These are phyloP conservation scores for Entomyzon cyanotis DNA, from an alignment of 2,113 vertebrate species.

Conservation along the genomic window DNA sequence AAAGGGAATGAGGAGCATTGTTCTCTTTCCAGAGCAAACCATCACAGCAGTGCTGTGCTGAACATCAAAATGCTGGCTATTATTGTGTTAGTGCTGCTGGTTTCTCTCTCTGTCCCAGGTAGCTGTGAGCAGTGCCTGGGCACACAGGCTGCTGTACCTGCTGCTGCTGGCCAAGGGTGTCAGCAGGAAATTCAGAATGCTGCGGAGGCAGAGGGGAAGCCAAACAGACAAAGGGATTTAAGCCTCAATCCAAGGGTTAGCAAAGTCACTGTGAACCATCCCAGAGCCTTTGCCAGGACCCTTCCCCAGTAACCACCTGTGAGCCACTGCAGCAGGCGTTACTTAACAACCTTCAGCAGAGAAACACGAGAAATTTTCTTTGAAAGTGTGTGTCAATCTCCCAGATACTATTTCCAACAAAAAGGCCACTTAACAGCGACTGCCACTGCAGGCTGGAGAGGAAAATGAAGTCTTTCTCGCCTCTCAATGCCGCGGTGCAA, in stretches of 20 bases:
- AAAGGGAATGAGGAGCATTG: neutral
- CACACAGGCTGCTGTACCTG: accelerated
- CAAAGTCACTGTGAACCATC: neutral
- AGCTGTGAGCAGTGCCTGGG: neutral
- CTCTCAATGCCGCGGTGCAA: neutral
- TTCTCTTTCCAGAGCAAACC: neutral
- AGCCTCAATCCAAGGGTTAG: neutral
- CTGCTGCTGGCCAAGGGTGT: accelerated
- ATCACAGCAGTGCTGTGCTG: neutral
- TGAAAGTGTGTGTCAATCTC: conserved; percentile 10
- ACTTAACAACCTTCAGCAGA: neutral
- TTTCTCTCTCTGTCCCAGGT: neutral
- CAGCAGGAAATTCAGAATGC: neutral
- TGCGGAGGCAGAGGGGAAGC: neutral
- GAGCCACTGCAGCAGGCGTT: neutral
- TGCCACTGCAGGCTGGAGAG: neutral
- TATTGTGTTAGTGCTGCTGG: neutral
- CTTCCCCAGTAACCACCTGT: neutral
- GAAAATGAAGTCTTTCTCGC: neutral
- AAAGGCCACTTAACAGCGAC: neutral
- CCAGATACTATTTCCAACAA: conserved; percentile 13
- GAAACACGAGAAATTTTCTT: neutral
- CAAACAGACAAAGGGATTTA: neutral
- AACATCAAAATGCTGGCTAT: neutral
- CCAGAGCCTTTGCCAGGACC: neutral